phyloP scores from a whole-genome alignment of 2,888 invertebrate species.

The Acleris laterana region DNA sequence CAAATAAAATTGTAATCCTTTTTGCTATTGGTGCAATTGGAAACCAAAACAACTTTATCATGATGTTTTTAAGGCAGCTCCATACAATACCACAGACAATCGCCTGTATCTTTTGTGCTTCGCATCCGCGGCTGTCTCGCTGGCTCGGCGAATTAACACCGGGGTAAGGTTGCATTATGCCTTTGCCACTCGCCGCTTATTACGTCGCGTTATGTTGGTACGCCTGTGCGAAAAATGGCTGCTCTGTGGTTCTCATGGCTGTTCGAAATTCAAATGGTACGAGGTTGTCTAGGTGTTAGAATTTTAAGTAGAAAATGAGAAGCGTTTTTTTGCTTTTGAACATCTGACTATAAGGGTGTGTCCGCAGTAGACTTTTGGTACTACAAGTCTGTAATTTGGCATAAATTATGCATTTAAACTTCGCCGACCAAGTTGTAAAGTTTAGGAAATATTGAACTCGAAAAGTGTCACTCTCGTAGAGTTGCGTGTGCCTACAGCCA shows the following conservation, averaged over 20 bases:
- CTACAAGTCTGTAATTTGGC: too few relatives aligned
- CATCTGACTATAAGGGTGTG: too few relatives aligned
- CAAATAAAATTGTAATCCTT: too few relatives aligned
- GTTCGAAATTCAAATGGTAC: conserved; percentile 5
- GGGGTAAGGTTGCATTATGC: conserved; percentile 64
- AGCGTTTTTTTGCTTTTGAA: background rate
- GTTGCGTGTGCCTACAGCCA: too few relatives aligned
- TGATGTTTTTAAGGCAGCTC: conserved; percentile 45
- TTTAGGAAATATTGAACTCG: too few relatives aligned
- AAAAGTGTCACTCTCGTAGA: too few relatives aligned
- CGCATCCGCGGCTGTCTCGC: conserved; percentile 75
- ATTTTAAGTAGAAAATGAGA: background rate
- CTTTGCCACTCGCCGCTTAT: conserved; percentile 57
- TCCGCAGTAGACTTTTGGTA: too few relatives aligned
- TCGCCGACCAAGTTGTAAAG: too few relatives aligned
- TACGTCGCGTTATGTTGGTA: conserved; percentile 23
- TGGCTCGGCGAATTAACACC: conserved; percentile 78
- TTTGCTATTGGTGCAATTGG: too few relatives aligned
- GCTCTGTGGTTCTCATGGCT: background rate
- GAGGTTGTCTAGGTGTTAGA: too few relatives aligned
- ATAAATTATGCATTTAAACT: too few relatives aligned
- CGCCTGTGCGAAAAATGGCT: conserved; percentile 11
- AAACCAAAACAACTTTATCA: too few relatives aligned
- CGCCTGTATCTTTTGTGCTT: conserved; percentile 72
- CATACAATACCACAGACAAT: conserved; percentile 46